Evolutionary conservation across 2,888 invertebrate species (phyloP), one percentile per base, ranked within the genome.

Genomic region (Steinernema hermaphroditum): DNA sequence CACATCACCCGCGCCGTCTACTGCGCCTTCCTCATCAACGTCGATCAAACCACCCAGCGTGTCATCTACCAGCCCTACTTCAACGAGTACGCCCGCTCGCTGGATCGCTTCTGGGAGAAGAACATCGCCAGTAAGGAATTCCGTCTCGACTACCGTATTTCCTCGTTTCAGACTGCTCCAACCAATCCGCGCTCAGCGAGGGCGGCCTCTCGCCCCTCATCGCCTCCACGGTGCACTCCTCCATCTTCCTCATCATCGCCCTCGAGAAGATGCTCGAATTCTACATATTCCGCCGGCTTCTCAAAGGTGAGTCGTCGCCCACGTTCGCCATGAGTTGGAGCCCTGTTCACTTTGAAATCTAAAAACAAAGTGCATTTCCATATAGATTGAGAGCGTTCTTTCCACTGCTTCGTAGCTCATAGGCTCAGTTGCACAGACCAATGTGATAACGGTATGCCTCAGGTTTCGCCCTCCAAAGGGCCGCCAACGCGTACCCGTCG

Each of bases 161-260:
- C 27, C 19, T n/a, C 16, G 8, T 32, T 62, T 29, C 16, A 62
- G 62, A 62, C 34, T 62, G 62, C 62, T 27, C 62, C 8, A 29
- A 62, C n/a, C 32, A 62, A n/a, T 8, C 19, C 50, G 24, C 50
- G 22, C 12, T 50, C 50, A 37, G 37, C 37, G 19, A 19, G 24
- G 50, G 50, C 50, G 24, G 22, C 22, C 12, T 62, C 62, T 62
- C 62, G 62, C 62, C 62, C 14, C 32, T 62, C 16, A 32, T 62
- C 62, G 62, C 62, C 62, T 62, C 62, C 32, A 62, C 62, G 16
- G 34, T 62, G 16, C 62, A 62, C n/a, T 62, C 62, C 29, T 62
- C 62, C 8, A 62, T 62, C 12, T 62, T 62, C 62, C 62, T 62
- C 29, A 16, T 62, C 29, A 62, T 62, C 32, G 29, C 62, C 62